A percentile compares a stretch with the other conserved stretches of the same genome.
Conservation (phyloP, 2,797 vertebrate species). For the Stomatorhinus walkeri region DNA sequence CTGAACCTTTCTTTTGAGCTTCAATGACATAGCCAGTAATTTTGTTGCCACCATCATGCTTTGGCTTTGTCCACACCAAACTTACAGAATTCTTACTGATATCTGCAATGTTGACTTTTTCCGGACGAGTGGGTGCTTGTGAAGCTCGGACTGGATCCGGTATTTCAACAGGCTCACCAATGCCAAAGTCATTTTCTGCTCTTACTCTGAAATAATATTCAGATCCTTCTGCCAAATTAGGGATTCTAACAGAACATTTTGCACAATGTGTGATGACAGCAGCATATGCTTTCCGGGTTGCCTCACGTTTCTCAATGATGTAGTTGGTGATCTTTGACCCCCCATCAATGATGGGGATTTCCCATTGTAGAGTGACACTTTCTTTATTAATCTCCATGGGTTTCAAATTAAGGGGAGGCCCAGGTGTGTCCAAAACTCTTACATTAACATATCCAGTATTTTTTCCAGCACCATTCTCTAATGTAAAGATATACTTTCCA, state of each 20-base stretch:
- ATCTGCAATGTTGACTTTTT: conserved; percentile 85
- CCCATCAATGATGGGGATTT: conserved; percentile 91
- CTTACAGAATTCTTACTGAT: conserved; percentile 83
- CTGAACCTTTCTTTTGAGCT: conserved; percentile 89
- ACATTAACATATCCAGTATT: conserved; percentile 88
- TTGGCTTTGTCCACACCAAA: conserved; percentile 93
- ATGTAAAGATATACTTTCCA: conserved; percentile 86
- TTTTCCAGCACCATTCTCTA: conserved; percentile 88
- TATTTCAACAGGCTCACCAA: conserved; percentile 88
- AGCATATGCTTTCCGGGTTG: conserved; percentile 91
- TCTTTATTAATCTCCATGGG: conserved; percentile 86
- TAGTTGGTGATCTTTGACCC: conserved; percentile 95
- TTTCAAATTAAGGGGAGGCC: conserved; percentile 88
- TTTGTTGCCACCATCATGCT: conserved; percentile 91
- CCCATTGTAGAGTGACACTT: conserved; percentile 88
- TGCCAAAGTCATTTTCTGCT: conserved; percentile 96
- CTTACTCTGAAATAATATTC: conserved; percentile 97
- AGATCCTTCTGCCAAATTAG: conserved; percentile 82
- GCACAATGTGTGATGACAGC: conserved; percentile 80
- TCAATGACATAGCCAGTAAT: conserved; percentile 94
- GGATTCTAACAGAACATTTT: conserved; percentile 74
- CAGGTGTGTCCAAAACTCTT: conserved; percentile 90
- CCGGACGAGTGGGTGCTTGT: conserved; percentile 84
- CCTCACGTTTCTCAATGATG: conserved; percentile 93
- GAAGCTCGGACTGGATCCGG: conserved; percentile 85